phyloP scores from a whole-genome alignment of 2,888 invertebrate genomes.

The Pyrrhia umbra region DNA sequence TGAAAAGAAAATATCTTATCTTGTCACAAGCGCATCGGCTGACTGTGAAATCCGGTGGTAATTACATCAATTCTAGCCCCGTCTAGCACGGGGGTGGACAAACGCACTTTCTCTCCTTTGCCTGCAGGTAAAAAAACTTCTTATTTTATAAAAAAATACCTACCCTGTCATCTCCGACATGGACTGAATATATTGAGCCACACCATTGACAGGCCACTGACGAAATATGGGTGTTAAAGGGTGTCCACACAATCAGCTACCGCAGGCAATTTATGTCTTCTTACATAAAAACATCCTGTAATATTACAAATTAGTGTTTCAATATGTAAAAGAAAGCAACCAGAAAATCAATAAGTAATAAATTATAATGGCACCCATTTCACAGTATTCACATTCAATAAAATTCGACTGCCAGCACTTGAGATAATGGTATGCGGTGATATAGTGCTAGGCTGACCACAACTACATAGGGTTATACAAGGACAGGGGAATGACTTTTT shows the following conservation, averaged over 20 bases:
- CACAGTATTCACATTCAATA: slow-evolving; percentile 69
- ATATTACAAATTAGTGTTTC: not conserved
- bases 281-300: not conserved
- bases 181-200: not conserved
- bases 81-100: too few relatives aligned
- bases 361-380: slow-evolving; percentile 49
- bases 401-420: slow-evolving; percentile 65
- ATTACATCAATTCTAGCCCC: too few relatives aligned
- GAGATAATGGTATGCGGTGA: slow-evolving; percentile 65
- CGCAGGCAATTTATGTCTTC: not conserved
- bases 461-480: not conserved
- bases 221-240: not conserved
- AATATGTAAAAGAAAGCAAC: not conserved
- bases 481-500: not conserved
- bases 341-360: slow-evolving; percentile 33
- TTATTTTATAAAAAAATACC: too few relatives aligned
- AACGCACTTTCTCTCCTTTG: too few relatives aligned
- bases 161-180: not conserved
- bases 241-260: not conserved
- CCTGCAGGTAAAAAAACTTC: too few relatives aligned
- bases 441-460: slow-evolving; percentile 61
- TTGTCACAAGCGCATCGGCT: too few relatives aligned
- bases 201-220: too few relatives aligned
- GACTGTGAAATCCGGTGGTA: too few relatives aligned
- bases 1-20: too few relatives aligned